Conservation (phyloP, 37 sponge, comb jelly and placozoan genomes). For the Lycopodina hypogea region DNA sequence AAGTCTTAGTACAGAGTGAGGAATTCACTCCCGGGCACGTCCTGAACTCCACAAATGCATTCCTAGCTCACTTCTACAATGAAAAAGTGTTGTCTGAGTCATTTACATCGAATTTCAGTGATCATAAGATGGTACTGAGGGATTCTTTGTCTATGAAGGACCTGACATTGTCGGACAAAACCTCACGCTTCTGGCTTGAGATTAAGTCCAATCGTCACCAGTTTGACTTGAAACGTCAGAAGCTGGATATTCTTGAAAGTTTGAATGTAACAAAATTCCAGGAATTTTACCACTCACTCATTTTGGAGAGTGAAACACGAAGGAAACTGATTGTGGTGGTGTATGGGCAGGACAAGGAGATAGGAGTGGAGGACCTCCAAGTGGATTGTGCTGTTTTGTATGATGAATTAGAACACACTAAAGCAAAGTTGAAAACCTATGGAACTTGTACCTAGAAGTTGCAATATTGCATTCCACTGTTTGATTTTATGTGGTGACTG, state of each 20-base stretch:
- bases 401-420: slow-evolving; percentile 1
- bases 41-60: slow-evolving; percentile 30
- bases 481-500: neutral
- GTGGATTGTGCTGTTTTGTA: neutral
- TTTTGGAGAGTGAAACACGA: neutral
- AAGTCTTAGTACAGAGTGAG: slow-evolving; percentile 71
- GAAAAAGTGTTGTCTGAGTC: neutral
- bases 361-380: neutral
- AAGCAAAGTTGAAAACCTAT: neutral
- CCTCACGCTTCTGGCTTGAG: slow-evolving; percentile 48
- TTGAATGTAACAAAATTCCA: slow-evolving; percentile 9
- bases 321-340: slow-evolving; percentile 44
- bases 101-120: neutral
- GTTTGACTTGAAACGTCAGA: slow-evolving; percentile 47
- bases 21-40: slow-evolving; percentile 38
- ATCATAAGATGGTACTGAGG: neutral
- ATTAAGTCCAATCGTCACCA: slow-evolving; percentile 30
- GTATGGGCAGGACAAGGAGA: slow-evolving; percentile 32
- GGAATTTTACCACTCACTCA: slow-evolving; percentile 43
- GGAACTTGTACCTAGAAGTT: neutral
- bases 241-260: slow-evolving; percentile 5
- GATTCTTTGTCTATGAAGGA: slow-evolving; percentile 21
- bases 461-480: neutral
- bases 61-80: slow-evolving; percentile 32
- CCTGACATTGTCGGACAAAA: slow-evolving; percentile 41